These are phyloP conservation scores for Baryphthengus martii DNA, from an alignment of 2,113 vertebrate genomes.

Conservation along the genomic window DNA sequence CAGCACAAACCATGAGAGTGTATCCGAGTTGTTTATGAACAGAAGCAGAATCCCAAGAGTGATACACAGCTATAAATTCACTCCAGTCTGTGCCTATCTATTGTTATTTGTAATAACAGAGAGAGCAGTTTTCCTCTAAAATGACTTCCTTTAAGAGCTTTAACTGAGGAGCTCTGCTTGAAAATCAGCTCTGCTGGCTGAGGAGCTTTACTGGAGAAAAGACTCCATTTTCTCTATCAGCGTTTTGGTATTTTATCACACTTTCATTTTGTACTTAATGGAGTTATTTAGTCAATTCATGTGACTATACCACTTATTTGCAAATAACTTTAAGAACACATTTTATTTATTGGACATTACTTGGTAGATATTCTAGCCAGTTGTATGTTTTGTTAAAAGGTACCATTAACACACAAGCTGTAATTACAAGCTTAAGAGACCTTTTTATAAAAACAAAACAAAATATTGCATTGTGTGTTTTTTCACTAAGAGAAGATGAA, in stretches of 20 bases:
- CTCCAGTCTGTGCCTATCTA: conserved; percentile 51
- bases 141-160: conserved; percentile 19
- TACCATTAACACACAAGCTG: not conserved
- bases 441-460: not conserved
- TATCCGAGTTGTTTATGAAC: conserved; percentile 66
- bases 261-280: not conserved
- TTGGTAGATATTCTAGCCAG: not conserved
- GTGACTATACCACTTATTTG: not conserved
- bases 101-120: conserved; percentile 60
- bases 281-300: not conserved
- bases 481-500: not conserved
- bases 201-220: conserved; percentile 9
- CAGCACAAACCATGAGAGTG: conserved; percentile 46
- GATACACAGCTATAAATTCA: conserved; percentile 49
- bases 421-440: not conserved
- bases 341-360: not conserved
- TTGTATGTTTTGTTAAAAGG: not conserved
- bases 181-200: not conserved
- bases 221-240: conserved; percentile 14
- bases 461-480: not conserved
- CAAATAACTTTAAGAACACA: not conserved
- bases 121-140: conserved; percentile 37
- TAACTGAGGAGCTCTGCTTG: conserved; percentile 31
- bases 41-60: conserved; percentile 52
- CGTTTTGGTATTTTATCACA: not conserved